phyloP scores from a whole-genome alignment of 2,797 vertebrate genomes.

The Anolis apletophallus region DNA sequence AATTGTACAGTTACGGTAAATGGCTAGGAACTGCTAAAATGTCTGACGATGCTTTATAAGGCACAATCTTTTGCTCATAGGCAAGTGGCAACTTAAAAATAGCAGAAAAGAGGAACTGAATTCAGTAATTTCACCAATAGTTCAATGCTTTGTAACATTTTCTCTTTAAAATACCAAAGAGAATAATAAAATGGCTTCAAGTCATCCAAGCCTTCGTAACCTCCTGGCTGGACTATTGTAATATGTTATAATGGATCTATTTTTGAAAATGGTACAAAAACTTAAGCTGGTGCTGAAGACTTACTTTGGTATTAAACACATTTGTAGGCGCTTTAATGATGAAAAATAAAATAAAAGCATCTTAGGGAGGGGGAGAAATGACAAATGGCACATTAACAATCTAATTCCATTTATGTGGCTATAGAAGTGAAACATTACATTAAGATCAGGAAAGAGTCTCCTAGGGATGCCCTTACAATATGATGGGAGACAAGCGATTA shows the following conservation, averaged over 20 bases:
- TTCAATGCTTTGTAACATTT: background rate
- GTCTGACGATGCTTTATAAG: no score
- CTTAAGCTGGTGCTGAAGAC: background rate
- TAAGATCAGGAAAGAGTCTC: background rate
- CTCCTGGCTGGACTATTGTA: background rate
- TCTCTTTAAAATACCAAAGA: background rate
- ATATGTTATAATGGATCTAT: no score
- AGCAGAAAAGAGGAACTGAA: background rate
- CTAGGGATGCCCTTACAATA: background rate
- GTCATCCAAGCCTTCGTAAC: no score
- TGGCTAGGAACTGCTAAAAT: background rate
- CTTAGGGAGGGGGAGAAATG: background rate
- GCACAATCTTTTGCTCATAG: background rate
- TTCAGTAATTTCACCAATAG: background rate
- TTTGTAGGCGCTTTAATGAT: background rate
- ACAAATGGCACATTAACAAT: background rate
- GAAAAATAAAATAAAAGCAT: background rate
- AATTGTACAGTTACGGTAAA: background rate
- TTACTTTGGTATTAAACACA: background rate
- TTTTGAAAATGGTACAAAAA: no score
- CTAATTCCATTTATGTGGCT: background rate
- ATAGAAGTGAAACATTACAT: background rate
- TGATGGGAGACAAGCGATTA: background rate
- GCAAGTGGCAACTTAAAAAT: background rate
- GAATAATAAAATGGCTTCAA: background rate